Base-by-base conservation (phyloP, 2,888 invertebrate genomes). In the Eumerus sabulonum region DNA sequence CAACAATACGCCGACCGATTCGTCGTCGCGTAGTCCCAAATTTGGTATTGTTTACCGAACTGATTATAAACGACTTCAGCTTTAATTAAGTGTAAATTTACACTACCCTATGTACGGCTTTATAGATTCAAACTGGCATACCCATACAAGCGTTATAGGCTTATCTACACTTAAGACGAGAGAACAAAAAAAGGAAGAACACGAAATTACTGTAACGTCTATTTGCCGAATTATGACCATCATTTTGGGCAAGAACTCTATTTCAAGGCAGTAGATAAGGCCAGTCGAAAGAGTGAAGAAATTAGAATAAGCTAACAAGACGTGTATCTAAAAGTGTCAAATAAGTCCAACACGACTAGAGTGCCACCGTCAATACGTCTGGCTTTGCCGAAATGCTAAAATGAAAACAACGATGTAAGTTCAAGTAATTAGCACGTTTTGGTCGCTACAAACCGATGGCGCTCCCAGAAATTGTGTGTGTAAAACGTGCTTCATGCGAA, bases 61-160 rank as follows among this genome's bases (percentile, higher is more conserved):
- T 76, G 71, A 76, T 76, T 76, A 76, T 38, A 64, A 53, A 36
- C 51, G 57, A 66, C 27, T 27, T 27, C 11, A 71, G 47, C 71
- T 57, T 60, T 67, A 77, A 77, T 77, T 72, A 72, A 77, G 71
- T 77, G 67, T 51, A 77, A 77, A 77, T 72, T 71, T 72, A 71
- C 71, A 60, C 71, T 53, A 47, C 42, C 54, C n/a, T 50, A 36
- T 35, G 7, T 14, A n/a, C 17, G 35, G 45, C 45, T 16, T 12
- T 16, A 19, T 11, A 50, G 19, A 40, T 38, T n/a, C 19, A 16
- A 38, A 36, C 27, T 40, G 40, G 9, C 12, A 40, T 27, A 27
- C 7, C 2, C 7, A 27, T 27, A 7, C 1, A 40, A n/a, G 1
- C 27, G 44, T 53, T 36, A 14, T 4, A 42, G 13, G 48, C 62